phyloP scores from a whole-genome alignment of 2,797 vertebrate species.

The Chelon auratus region DNA sequence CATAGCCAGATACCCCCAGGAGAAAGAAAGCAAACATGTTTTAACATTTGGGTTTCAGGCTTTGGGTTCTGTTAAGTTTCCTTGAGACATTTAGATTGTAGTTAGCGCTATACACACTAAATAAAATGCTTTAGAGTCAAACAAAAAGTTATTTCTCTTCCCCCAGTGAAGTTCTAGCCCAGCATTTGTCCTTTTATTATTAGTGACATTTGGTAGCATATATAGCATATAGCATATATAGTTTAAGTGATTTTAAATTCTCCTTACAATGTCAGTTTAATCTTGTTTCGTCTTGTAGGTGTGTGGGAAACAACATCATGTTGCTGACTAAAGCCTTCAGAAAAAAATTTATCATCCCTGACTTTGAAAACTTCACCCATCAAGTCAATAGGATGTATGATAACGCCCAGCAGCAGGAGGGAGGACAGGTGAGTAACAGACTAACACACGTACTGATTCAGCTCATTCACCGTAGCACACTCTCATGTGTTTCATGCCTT shows the following conservation, averaged over 20 bases:
- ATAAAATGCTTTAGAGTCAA: too few relatives aligned
- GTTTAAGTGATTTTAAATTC: neutral
- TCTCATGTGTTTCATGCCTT: constrained; percentile 6
- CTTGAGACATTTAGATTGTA: too few relatives aligned
- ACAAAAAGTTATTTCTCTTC: too few relatives aligned
- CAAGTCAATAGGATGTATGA: constrained; percentile 87
- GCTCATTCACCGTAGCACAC: neutral
- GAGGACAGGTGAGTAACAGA: constrained; percentile 82
- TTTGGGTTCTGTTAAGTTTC: too few relatives aligned
- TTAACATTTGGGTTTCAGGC: too few relatives aligned
- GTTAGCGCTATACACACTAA: too few relatives aligned
- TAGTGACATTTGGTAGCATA: neutral
- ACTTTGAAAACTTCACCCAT: constrained; percentile 87
- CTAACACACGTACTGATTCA: neutral
- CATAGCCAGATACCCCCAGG: too few relatives aligned
- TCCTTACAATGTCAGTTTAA: neutral
- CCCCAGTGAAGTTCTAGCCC: too few relatives aligned
- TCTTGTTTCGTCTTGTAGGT: constrained; percentile 76
- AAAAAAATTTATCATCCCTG: constrained; percentile 92
- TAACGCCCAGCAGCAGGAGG: constrained; percentile 79
- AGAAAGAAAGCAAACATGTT: too few relatives aligned
- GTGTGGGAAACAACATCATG: constrained; percentile 90
- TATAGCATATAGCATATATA: neutral
- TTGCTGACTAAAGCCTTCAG: constrained; percentile 92
- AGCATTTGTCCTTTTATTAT: too few relatives aligned